Conservation (phyloP, 2,888 invertebrate genomes). For the Spatulosminthurus flaviceps region DNA sequence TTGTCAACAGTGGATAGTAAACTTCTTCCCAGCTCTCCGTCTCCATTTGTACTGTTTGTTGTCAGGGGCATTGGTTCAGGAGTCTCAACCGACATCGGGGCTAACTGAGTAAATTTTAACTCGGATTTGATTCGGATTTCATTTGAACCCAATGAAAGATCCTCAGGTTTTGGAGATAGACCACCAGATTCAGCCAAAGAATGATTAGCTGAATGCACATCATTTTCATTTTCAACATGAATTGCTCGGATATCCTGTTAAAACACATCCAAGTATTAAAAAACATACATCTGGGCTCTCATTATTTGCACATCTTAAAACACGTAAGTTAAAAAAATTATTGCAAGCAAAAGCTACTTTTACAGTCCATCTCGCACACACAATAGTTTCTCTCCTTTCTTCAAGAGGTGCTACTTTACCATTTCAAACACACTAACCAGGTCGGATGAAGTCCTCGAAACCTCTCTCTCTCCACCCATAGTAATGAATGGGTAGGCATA, state of each 20-base stretch:
- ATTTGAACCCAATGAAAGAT: slow-evolving; percentile 55
- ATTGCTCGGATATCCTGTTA: slow-evolving; percentile 49
- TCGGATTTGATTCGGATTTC: slow-evolving; percentile 59
- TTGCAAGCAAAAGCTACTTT: not conserved
- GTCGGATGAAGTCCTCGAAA: not conserved
- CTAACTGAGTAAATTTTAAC: slow-evolving; percentile 47
- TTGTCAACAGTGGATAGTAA: slow-evolving; percentile 43
- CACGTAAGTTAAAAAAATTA: not conserved
- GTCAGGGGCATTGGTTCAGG: slow-evolving; percentile 51
- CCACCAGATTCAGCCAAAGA: slow-evolving; percentile 48
- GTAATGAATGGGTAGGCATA: not conserved
- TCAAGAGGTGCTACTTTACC: not conserved
- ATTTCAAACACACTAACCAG: not conserved
- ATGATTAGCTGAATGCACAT: slow-evolving; percentile 44
- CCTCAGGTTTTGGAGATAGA: slow-evolving; percentile 61
- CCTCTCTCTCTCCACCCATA: not conserved
- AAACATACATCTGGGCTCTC: too few relatives aligned
- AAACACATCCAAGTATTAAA: too few relatives aligned
- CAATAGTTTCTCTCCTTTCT: not conserved
- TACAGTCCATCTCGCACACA: not conserved
- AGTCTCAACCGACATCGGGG: slow-evolving; percentile 45
- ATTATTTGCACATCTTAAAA: not conserved
- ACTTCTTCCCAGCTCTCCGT: slow-evolving; percentile 27
- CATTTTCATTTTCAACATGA: slow-evolving; percentile 50
- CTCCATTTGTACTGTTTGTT: slow-evolving; percentile 49